Evolutionary conservation across 2,797 vertebrate genomes (phyloP).

Genomic region (Cossypha niveicapilla): DNA sequence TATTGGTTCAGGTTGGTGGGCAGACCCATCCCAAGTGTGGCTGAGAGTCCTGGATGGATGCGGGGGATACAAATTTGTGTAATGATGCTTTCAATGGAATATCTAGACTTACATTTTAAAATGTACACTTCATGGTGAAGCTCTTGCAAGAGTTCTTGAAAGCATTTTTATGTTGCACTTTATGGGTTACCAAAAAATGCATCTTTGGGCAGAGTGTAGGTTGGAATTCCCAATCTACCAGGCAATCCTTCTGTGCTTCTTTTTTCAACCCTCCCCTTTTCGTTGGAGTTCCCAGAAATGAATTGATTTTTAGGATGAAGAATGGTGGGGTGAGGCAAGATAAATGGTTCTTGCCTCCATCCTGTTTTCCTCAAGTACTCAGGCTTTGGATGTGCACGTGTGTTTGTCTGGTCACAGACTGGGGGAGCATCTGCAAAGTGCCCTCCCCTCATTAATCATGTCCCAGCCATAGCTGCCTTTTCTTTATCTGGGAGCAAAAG

Average conservation of each 20-base stretch:
- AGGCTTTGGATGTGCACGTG: not conserved
- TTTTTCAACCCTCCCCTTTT: not conserved
- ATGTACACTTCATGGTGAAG: not conserved
- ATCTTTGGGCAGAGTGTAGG: fast-evolving
- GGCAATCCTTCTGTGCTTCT: not conserved
- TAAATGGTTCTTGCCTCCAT: not conserved
- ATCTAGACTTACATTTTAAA: not conserved
- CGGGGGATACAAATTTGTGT: fast-evolving
- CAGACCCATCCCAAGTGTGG: not conserved
- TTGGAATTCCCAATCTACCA: not conserved
- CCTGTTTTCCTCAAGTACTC: not conserved
- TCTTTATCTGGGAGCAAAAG: not conserved
- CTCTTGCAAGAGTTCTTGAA: not conserved
- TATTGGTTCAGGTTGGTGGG: not conserved
- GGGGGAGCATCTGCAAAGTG: not conserved
- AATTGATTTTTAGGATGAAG: not conserved
- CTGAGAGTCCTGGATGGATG: not conserved
- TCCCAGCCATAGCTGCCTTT: not conserved
- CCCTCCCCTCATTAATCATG: not conserved
- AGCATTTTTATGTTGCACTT: not conserved
- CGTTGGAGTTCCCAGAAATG: not conserved
- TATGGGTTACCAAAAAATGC: fast-evolving
- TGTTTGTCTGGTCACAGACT: not conserved
- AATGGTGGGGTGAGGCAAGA: not conserved
- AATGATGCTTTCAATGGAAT: not conserved